A percentile compares a stretch with the other conserved stretches of the same genome.
Evolutionary conservation across 2,888 invertebrate species (phyloP).

Genomic region (Cephonodes hylas): DNA sequence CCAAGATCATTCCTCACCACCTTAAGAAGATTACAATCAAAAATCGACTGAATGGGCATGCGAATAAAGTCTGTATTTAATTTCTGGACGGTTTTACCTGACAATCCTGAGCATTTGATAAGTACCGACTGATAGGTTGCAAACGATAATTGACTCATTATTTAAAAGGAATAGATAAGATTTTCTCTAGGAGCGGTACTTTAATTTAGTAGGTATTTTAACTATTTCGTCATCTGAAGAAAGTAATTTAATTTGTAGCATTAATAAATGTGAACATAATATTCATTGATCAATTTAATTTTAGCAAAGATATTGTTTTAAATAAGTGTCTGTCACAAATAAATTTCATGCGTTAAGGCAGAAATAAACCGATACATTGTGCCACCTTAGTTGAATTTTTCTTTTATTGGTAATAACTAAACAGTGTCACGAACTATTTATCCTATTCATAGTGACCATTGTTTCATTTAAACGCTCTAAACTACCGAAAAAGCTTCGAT

Average conservation of each 20-base stretch:
- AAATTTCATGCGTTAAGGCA: too few species aligned
- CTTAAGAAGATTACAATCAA: constrained; percentile 28
- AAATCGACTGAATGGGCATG: constrained; percentile 29
- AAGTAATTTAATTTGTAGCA: not conserved
- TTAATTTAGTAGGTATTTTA: not conserved
- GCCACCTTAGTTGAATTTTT: not conserved
- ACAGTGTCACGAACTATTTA: too few species aligned
- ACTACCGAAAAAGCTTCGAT: constrained; percentile 42
- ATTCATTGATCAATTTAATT: too few species aligned
- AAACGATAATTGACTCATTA: constrained; percentile 64
- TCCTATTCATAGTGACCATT: constrained; percentile 18
- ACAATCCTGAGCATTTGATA: constrained; percentile 51
- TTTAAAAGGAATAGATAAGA: constrained; percentile 42
- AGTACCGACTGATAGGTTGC: constrained; percentile 50
- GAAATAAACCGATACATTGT: too few species aligned
- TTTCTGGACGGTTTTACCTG: constrained; percentile 19
- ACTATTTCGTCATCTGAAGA: not conserved
- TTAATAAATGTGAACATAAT: too few species aligned
- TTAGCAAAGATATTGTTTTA: too few species aligned
- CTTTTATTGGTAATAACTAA: too few species aligned
- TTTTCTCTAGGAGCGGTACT: not conserved
- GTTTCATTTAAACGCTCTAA: constrained; percentile 27
- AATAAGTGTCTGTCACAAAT: too few species aligned
- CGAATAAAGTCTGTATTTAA: constrained; percentile 32
- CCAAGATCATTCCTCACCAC: constrained; percentile 58